A percentile compares a stretch with the other conserved stretches of the same genome.
phyloP scores from a whole-genome alignment of 2,888 invertebrate species.

The Leptopterna dolabrata region DNA sequence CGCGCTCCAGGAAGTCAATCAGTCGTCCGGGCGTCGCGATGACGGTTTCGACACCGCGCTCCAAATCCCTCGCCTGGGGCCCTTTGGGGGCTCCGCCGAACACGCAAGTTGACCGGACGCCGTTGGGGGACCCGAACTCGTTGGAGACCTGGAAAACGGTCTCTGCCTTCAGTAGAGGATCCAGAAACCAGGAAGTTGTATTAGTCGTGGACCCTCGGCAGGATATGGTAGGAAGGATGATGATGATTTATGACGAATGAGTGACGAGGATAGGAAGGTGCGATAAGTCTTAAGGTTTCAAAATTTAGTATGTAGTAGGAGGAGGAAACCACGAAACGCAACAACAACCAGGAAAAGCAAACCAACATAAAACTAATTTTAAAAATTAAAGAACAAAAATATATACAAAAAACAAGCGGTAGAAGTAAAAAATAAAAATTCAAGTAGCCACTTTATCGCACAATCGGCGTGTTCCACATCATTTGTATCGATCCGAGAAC shows the following conservation, averaged over 20 bases:
- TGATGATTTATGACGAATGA: constrained; percentile 22
- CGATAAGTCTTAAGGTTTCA: not conserved
- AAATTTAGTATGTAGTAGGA: not conserved
- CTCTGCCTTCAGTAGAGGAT: constrained; percentile 45
- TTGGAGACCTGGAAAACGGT: constrained; percentile 76
- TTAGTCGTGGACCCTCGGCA: constrained; percentile 13
- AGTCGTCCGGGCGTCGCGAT: constrained; percentile 96
- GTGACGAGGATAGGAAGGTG: not conserved
- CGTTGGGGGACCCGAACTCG: constrained; percentile 90
- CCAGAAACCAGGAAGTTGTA: constrained; percentile 5
- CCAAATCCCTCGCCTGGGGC: constrained; percentile 85
- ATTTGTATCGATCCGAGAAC: too few species aligned
- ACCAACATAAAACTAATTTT: not conserved
- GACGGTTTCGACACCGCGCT: constrained; percentile 91
- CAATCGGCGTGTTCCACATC: too few species aligned
- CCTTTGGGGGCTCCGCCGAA: constrained; percentile 99
- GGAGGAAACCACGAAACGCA: constrained; percentile 20
- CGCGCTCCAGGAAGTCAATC: constrained; percentile 92
- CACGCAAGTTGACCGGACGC: constrained; percentile 91
- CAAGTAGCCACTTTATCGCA: too few species aligned
- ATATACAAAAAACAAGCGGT: not conserved
- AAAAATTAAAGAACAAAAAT: not conserved
- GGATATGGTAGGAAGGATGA: not conserved
- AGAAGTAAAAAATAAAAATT: too few species aligned
- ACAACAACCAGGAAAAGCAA: not conserved